A percentile compares a stretch with the other conserved stretches of the same genome.
Evolutionary conservation across 2,888 invertebrate genomes (phyloP).

Genomic region (Drosophila cognata): DNA sequence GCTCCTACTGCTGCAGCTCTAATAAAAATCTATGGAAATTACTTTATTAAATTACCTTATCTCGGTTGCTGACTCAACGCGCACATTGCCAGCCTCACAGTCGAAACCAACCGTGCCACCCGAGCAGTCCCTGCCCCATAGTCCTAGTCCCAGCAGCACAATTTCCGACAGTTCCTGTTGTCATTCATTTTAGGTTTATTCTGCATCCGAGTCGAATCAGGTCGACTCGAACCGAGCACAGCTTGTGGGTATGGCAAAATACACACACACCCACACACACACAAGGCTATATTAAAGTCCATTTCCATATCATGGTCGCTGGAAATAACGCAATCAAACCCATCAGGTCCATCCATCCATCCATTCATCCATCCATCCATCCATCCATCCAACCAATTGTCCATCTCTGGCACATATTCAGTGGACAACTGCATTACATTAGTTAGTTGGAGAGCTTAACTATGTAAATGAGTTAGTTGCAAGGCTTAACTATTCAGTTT

Average conservation of each 20-base stretch:
- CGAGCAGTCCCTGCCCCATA: constrained; percentile 7
- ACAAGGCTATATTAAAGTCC: background rate
- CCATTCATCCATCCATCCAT: background rate
- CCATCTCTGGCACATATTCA: background rate
- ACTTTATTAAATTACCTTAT: constrained; percentile 78
- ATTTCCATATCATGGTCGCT: constrained; percentile 51
- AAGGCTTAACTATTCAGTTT: constrained; percentile 28
- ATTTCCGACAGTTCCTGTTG: constrained; percentile 68
- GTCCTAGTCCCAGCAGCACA: constrained; percentile 48
- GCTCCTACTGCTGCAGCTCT: constrained; percentile 30
- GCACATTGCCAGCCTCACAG: constrained; percentile 7
- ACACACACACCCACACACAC: background rate
- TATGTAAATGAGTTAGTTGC: constrained; percentile 17
- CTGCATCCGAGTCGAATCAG: constrained; percentile 22
- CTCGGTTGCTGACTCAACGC: constrained; percentile 64
- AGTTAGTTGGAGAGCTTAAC: constrained; percentile 22
- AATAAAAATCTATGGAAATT: constrained; percentile 77
- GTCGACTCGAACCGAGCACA: background rate
- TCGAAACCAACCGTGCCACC: background rate
- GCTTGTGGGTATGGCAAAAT: background rate
- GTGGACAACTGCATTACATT: background rate
- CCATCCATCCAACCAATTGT: background rate
- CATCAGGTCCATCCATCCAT: background rate
- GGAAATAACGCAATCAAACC: constrained; percentile 20
- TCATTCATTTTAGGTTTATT: constrained; percentile 54